Base-by-base conservation (phyloP, 2,888 invertebrate genomes). In the Nemoura dubitans region DNA sequence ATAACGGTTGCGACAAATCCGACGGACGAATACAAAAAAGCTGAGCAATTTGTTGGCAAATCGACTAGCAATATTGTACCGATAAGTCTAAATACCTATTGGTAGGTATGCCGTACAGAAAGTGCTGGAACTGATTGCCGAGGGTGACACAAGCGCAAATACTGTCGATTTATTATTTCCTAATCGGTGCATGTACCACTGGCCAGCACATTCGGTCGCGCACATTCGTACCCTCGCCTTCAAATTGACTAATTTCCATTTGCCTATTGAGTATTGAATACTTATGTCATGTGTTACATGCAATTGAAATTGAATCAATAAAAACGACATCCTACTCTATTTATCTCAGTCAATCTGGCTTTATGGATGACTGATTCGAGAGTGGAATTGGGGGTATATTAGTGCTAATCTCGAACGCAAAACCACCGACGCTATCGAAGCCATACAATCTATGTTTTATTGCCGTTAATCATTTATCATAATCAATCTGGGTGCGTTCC, bases 321-420 rank as follows among this genome's bases (percentile, higher is more conserved):
- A 78, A 26, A 26, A 78, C 78, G 28, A 78, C 78, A 27, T 28
- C 5, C 36, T 36, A 78, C 21, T 59, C 59, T 59, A 59, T 59
- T 59, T 59, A 59, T 59, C 59, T 59, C 59, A 59, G 59, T 59
- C 59, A 59, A 59, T 59, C 59, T 7, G 59, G 59, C 59, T 59
- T 59, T 59, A 59, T 59, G 59, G 59, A 21, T 59, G 59, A 59
- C 59, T 59, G 59, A 59, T 59, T 59, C 6, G 59, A 59, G 59
- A 59, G 14, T 21, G 59, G 59, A 59, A 59, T 59, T 21, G 59
- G 59, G n/a, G 59, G 59, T 59, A 59, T 59, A 59, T 59, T 59
- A 59, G 59, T 59, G 21, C 59, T 59, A 59, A 59, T 59, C 59
- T 59, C 59, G 59, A 10, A 59, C 59, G 14, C 59, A 14, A n/a